Base-by-base conservation (phyloP, 2,113 vertebrate genomes). In the Candoia aspera region DNA sequence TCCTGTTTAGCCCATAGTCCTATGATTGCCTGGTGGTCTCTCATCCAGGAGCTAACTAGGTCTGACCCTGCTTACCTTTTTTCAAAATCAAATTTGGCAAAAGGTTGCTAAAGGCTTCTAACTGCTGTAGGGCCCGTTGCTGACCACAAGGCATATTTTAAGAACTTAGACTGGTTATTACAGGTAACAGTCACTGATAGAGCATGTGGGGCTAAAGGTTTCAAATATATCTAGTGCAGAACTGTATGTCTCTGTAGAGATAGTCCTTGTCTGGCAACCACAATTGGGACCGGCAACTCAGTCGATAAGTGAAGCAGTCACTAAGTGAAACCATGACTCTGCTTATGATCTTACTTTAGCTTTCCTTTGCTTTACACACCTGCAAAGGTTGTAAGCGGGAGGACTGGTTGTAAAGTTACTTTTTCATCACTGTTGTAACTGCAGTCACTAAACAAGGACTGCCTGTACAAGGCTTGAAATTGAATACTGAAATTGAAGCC, bases 171-270 rank as follows among this genome's bases (percentile, higher is more conserved):
- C 49, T 6, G 4, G 26, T 24, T 85, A 1, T 13, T 0, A 85
- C 23, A 15, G 46, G 19, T 87, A 8, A 6, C 10, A 0, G 6
- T 60, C 87, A 46, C 87, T 46, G 21, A 23, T 0, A 0, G 37
- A 8, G 84, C 0, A 8, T 0, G 15, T 3, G 23, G 42, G 53
- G 0, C 0, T 29, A 19, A 4, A 1, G 1, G 0, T 12, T 19
- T 17, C 11, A 12, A 46, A 46, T 13, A 21, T 46, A 15, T 2
- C 73, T 33, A 90, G 12, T 0, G 24, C 12, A 42, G 55, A 46
- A 29, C 58, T 5, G 24, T 37, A 23, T 37, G 54, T 83, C 1
- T 42, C 11, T 15, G n/a, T n/a, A 83, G 21, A 64, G 62, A 1
- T 5, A 64, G 26, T 64, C 26, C 62, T 64, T 10, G 11, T 64